Percentiles rank a stretch among this genome's conserved stretches.
Evolutionary conservation across 1,140 invertebrate genomes (phyloP).

Genomic region (Drosophila serrata): DNA sequence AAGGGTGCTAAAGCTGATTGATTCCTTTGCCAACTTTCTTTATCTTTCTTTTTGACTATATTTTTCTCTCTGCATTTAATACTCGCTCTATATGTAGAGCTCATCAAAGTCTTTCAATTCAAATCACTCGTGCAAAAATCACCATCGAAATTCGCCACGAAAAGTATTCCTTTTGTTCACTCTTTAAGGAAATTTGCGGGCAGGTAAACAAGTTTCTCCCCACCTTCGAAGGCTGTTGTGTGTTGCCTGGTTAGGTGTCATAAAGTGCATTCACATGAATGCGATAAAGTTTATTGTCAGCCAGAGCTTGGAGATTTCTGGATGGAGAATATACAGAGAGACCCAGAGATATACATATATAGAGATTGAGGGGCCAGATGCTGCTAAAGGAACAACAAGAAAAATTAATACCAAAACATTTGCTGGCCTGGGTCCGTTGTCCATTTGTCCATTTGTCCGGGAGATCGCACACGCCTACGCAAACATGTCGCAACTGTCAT

Average conservation of each 20-base stretch:
- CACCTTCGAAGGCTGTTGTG: conserved; percentile 24
- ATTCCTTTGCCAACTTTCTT: not conserved
- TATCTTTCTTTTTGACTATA: not conserved
- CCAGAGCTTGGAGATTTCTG: conserved; percentile 26
- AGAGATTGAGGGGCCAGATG: conserved; percentile 34
- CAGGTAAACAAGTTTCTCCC: conserved; percentile 60
- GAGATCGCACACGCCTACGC: conserved; percentile 83
- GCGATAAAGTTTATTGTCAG: conserved; percentile 84
- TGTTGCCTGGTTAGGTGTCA: conserved; percentile 74
- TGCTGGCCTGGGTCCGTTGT: conserved; percentile 54
- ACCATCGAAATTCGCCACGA: conserved; percentile 22
- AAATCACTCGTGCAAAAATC: conserved; percentile 62
- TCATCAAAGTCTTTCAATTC: conserved; percentile 55
- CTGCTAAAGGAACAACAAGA: conserved; percentile 63
- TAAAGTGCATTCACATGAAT: conserved; percentile 83
- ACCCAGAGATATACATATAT: not conserved
- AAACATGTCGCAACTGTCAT: conserved; percentile 85
- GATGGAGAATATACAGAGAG: not conserved
- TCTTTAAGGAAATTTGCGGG: conserved; percentile 47
- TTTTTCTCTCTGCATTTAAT: conserved; percentile 16
- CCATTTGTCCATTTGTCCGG: conserved; percentile 35
- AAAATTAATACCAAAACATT: conserved; percentile 82
- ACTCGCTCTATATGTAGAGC: conserved; percentile 19
- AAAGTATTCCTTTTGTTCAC: conserved; percentile 54
- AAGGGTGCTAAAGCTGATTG: not conserved